Percentiles rank a stretch among this genome's conserved stretches.
Evolutionary conservation across 2,797 vertebrate species (phyloP).

Genomic region (Champsocephalus esox): DNA sequence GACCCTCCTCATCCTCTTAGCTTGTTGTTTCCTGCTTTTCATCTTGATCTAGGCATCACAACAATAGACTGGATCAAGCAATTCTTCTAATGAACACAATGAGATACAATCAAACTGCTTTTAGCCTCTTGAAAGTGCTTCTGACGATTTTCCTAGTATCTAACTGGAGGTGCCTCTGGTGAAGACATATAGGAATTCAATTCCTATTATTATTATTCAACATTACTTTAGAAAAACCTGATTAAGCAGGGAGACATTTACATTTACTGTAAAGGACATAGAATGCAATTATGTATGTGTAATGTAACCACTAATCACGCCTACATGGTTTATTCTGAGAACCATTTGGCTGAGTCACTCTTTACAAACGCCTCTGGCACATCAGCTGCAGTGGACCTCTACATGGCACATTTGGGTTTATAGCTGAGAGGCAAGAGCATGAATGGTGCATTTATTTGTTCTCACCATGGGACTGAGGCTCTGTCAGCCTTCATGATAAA

Average conservation of each 20-base stretch:
- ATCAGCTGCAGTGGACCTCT: conserved; percentile 43
- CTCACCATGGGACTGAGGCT: conserved; percentile 46
- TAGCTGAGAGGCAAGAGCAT: conserved; percentile 46
- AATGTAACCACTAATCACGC: conserved; percentile 45
- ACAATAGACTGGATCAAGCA: conserved; percentile 27
- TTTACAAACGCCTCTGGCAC: conserved; percentile 51
- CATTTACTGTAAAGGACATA: conserved; percentile 42
- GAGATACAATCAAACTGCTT: conserved; percentile 16
- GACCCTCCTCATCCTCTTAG: conserved; percentile 8
- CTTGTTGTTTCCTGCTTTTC: conserved; percentile 36
- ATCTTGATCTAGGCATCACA: conserved; percentile 1
- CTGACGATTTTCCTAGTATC: conserved; percentile 12
- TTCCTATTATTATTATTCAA: conserved; percentile 24
- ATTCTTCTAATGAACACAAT: conserved; percentile 25
- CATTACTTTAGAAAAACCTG: conserved; percentile 30
- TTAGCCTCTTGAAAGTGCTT: conserved; percentile 22
- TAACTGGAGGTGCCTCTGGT: conserved; percentile 34
- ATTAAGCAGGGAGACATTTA: conserved; percentile 53
- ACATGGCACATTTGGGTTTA: conserved; percentile 47
- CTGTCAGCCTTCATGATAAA: conserved; percentile 38
- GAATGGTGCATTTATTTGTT: conserved; percentile 58
- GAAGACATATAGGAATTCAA: conserved; percentile 39
- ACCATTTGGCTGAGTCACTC: conserved; percentile 57
- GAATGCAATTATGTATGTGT: conserved; percentile 53
- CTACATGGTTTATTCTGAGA: conserved; percentile 35